Base-by-base conservation (phyloP, 92 coral and sea anemone species). In the Anthopleura xanthogrammica region DNA sequence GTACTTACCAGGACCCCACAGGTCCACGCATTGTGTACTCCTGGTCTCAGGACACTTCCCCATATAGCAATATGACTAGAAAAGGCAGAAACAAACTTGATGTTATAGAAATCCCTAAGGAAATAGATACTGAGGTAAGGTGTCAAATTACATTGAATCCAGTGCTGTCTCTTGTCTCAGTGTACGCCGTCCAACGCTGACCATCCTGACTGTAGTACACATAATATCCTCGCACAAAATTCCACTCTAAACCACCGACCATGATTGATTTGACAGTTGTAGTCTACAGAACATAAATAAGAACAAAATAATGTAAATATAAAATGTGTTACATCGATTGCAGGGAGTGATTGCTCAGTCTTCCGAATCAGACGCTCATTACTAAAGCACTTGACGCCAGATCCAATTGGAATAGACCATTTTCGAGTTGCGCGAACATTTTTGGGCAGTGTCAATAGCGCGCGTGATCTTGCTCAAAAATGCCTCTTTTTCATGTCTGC, bases 1-100 rank as follows among this genome's bases (percentile, higher is more conserved):
- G 36, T n/a, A 62, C 88, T 85, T 52, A 85, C 88, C 74, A 13
- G 88, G 78, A 4, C 88, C 88, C 88, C 88, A 85, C 14, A 85
- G 41, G 40, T 77, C 79, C 9, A 36, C 42, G 52, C 88, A 85
- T 52, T 85, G 88, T 14, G 79, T 78, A 17, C 14, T 58, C 41
- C 74, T 75, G 2, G 88, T 85, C 36, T 85, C 88, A 14, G 62
- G n/a, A 29, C 88, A 85, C 36, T 85, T 77, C 68, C 88, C 88
- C 77, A 85, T 48, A 29, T 60, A 85, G 43, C 88, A 85, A 41
- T 85, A 57, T 9, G 88, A 77, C 88, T 85, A 52, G 0, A 68
- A 65, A 12, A 57, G 8, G 55, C 11, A 41, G 20, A 82, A 46
- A n/a, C 42, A n/a, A 0, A 43, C 17, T 52, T 65, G 19, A 41